Evolutionary conservation across 1,140 invertebrate genomes (phyloP).

Genomic region (Aporrectodea caliginosa): DNA sequence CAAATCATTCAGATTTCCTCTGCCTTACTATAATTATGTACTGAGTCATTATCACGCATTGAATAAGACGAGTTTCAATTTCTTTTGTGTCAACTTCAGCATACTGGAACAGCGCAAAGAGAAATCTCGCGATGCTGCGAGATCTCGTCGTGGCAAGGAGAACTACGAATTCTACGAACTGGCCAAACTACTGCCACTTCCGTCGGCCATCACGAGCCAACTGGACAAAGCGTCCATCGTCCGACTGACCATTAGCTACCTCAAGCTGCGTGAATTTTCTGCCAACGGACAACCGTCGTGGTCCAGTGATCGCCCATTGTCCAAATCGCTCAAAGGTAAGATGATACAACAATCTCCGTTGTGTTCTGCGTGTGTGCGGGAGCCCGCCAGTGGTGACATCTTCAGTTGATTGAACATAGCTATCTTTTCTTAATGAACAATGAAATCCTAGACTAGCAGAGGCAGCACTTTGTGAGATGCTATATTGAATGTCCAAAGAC

Average conservation of each 20-base stretch:
- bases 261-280: constrained; percentile 65
- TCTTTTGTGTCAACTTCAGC: too few relatives aligned
- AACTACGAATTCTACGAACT: constrained; percentile 98
- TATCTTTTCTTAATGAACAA: neutral
- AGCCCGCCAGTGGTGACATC: neutral
- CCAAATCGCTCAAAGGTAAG: neutral
- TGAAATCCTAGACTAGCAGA: neutral
- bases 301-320: neutral
- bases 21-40: too few relatives aligned
- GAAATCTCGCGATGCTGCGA: constrained; percentile 91
- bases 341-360: neutral
- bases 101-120: constrained; percentile 70
- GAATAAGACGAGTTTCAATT: too few relatives aligned
- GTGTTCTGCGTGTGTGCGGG: too few relatives aligned
- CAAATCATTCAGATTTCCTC: too few relatives aligned
- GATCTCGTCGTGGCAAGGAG: constrained; percentile 90
- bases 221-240: constrained; percentile 99
- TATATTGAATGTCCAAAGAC: too few relatives aligned
- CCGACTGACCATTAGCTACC: constrained; percentile 92
- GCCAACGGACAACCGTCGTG: constrained; percentile 16
- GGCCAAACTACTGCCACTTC: constrained; percentile 93
- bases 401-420: neutral
- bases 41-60: too few relatives aligned
- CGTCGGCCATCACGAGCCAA: constrained; percentile 93
- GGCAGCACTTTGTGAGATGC: neutral